Evolutionary conservation across 23 tunicate species (phyloP).

Genomic region (Trididemnum miniatum): DNA sequence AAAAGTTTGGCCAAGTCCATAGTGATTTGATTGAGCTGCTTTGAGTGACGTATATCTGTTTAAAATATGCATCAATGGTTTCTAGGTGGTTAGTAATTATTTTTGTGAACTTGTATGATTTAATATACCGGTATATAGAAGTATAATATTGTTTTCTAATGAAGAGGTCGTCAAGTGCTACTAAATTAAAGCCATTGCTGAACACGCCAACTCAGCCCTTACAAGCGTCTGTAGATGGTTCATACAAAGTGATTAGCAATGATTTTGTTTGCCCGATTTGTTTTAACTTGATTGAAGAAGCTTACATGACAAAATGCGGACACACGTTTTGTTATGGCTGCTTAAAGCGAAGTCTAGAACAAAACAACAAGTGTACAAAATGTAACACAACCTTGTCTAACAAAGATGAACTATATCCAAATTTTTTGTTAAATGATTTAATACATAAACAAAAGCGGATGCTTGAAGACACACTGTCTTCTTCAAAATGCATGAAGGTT

Average conservation of each 20-base stretch:
- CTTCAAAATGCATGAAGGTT: constrained; percentile 59
- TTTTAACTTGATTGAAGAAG: constrained; percentile 85
- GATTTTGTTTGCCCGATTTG: constrained; percentile 91
- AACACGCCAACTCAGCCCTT: background rate
- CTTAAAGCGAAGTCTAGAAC: constrained; percentile 55
- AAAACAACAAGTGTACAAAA: constrained; percentile 74
- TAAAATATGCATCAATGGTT: too few species aligned
- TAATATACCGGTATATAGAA: too few species aligned
- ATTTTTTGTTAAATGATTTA: constrained; percentile 64
- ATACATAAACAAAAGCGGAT: constrained; percentile 76
- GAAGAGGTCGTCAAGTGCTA: constrained; percentile 5
- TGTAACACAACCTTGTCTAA: constrained; percentile 52
- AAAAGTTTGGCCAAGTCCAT: too few species aligned
- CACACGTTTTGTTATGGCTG: constrained; percentile 92
- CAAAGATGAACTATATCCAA: constrained; percentile 88
- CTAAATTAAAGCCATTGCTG: background rate
- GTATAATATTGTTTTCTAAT: background rate
- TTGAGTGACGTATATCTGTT: too few species aligned
- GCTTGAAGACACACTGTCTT: constrained; percentile 48
- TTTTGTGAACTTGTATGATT: too few species aligned
- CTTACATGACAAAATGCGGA: constrained; percentile 97
- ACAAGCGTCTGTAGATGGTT: constrained; percentile 59
- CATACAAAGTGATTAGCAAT: constrained; percentile 47
- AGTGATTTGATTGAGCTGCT: too few species aligned
- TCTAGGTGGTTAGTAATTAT: too few species aligned